Percentiles rank a stretch among this genome's conserved stretches.
Conservation (phyloP, 2,113 vertebrate genomes). For the Crotalus tigris region DNA sequence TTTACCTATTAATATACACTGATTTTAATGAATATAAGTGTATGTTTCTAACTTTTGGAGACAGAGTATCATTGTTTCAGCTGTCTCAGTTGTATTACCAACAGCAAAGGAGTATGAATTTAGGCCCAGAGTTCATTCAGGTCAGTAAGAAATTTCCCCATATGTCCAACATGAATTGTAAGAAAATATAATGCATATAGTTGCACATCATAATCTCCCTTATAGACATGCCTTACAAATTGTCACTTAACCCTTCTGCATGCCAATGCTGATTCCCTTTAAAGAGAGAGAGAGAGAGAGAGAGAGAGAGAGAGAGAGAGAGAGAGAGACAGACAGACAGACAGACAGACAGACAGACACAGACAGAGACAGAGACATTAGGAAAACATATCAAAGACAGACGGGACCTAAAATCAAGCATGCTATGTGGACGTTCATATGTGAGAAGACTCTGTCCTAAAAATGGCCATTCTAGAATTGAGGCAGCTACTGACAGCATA, state of each 20-base stretch:
- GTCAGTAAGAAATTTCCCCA: constrained; percentile 3
- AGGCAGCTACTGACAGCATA: neutral
- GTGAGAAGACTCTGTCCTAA: constrained; percentile 25
- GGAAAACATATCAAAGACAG: constrained; percentile 26
- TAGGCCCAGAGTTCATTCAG: neutral
- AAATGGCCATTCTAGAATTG: constrained; percentile 48
- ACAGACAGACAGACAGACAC: no score
- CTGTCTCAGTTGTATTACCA: neutral
- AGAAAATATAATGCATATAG: neutral
- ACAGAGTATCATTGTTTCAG: neutral
- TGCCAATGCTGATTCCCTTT: neutral
- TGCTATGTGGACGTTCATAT: constrained; percentile 42
- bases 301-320: neutral
- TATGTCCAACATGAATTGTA: neutral
- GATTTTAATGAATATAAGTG: neutral
- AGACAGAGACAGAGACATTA: neutral
- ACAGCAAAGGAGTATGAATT: neutral
- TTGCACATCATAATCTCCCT: fast-evolving
- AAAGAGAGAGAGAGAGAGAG: neutral
- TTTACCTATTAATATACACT: neutral
- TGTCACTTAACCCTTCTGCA: neutral
- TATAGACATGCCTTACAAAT: neutral
- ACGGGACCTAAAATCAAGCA: constrained; percentile 76
- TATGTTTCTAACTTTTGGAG: neutral
- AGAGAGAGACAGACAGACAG: neutral